Percentiles rank a stretch among this genome's conserved stretches.
Evolutionary conservation across 37 sponge, comb jelly and placozoan genomes (phyloP).

Genomic region (Crambe crambe): DNA sequence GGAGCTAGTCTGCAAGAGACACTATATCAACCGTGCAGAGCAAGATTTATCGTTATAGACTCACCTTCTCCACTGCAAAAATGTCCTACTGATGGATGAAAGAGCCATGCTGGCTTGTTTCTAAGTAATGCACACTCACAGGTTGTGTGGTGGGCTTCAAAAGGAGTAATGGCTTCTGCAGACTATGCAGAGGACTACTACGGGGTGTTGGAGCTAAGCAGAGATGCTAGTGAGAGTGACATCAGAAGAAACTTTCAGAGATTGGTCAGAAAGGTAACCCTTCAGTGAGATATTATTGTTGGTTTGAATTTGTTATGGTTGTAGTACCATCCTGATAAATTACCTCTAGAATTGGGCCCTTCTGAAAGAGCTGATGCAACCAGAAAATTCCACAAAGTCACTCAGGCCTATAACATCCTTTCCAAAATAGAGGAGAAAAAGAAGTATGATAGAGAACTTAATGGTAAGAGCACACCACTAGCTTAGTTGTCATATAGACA

Average conservation of each 20-base stretch:
- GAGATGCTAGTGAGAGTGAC: slow-evolving; percentile 17
- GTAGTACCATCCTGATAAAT: slow-evolving; percentile 53
- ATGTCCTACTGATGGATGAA: too few relatives aligned
- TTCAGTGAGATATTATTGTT: not conserved
- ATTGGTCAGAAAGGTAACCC: slow-evolving; percentile 37
- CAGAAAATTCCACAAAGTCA: slow-evolving; percentile 24
- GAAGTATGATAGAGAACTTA: slow-evolving; percentile 21
- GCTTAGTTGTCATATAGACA: not conserved
- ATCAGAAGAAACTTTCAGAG: slow-evolving; percentile 45
- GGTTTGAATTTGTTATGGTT: not conserved
- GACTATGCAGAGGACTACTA: slow-evolving; percentile 27
- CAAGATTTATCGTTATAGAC: too few relatives aligned
- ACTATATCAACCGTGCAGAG: too few relatives aligned
- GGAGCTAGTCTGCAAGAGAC: too few relatives aligned
- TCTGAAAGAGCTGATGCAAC: slow-evolving; percentile 29
- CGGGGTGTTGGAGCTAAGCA: slow-evolving; percentile 8
- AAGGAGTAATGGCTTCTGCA: slow-evolving; percentile 3
- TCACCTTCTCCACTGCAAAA: not conserved
- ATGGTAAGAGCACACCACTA: slow-evolving; percentile 4
- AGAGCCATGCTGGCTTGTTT: too few relatives aligned
- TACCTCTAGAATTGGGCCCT: not conserved
- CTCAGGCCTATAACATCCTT: slow-evolving; percentile 27
- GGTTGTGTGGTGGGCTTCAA: not conserved
- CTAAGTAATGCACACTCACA: not conserved
- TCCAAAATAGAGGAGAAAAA: not conserved